Evolutionary conservation across 1,140 invertebrate species (phyloP), one percentile per base, ranked within the genome.

Genomic region (Atopsyche davidsoni): DNA sequence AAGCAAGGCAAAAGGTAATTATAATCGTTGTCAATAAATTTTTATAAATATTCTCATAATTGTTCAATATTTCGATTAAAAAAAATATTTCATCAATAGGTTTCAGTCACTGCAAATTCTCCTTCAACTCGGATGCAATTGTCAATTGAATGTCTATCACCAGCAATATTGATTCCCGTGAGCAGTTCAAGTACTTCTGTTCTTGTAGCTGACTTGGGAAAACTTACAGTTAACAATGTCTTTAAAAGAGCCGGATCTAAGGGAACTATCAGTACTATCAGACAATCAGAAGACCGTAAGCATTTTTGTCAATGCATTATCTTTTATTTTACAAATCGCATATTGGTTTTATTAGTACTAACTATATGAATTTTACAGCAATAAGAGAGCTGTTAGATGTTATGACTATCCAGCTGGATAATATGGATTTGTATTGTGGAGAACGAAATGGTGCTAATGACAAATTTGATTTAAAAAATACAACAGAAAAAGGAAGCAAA

Each of bases 141-240:
- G 1, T 77, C 76, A 1, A 62, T 92, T 22, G 79, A 87, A 58
- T 77, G 64, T 13, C 83, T 80, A 1, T 85, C 89, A 13, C 92
- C 92, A 0, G 83, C 95, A 0, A 88, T 97, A 50, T 69, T 96
- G 2, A 67, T 97, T 25, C 94, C 94, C 0, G 81, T 92, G 31
- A 88, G 85, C 63, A 86, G 87, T n/a, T 79, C 80, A 45, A 85
- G 85, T 7, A 78, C 82, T 3, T 79, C 87, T 53, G 73, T 92
- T 23, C 77, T 96, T 13, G 79, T 93, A 2, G 80, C 85, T 0
- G 85, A 96, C 69, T 73, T 97, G 1, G 89, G 87, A 2, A 81
- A 84, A 63, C 74, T 97, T 2, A 80, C 79, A 2, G 75, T 95
- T 2, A 81, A 73, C 38, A 98, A 96, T 68, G 75, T 70, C 41